Evolutionary conservation across 2,797 vertebrate genomes (phyloP).

Genomic region (Aratinga solstitialis): DNA sequence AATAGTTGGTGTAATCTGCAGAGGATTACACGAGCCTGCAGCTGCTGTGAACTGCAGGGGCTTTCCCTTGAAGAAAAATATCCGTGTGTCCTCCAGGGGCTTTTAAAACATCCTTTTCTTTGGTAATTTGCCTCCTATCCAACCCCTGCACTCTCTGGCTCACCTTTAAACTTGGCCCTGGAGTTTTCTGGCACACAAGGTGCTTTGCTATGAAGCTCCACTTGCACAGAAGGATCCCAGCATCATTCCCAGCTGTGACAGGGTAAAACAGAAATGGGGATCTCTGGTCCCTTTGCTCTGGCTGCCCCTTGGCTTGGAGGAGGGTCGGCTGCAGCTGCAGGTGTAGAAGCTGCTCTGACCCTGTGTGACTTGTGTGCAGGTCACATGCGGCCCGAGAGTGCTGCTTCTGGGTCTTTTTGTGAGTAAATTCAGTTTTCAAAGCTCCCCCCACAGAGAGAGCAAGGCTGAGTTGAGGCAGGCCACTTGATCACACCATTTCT

Average conservation of each 20-base stretch:
- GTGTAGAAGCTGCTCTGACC: neutral
- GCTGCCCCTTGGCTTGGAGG: neutral
- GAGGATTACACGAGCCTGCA: neutral
- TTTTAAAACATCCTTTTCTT: neutral
- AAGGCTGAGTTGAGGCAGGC: neutral
- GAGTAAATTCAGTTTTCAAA: neutral
- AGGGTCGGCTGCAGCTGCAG: neutral
- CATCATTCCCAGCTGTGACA: neutral
- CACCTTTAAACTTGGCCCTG: neutral
- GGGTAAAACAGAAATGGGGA: accelerated
- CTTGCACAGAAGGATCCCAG: neutral
- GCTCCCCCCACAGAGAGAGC: neutral
- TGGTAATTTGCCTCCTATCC: neutral
- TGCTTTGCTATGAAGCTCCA: neutral
- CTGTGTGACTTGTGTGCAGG: neutral
- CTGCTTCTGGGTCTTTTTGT: neutral
- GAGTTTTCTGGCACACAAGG: neutral
- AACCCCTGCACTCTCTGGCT: neutral
- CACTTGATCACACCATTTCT: neutral
- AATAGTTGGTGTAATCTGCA: neutral
- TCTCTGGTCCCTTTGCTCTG: neutral
- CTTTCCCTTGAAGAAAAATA: neutral
- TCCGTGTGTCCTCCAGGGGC: neutral
- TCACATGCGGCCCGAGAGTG: neutral
- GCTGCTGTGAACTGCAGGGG: neutral